These are phyloP conservation scores for Itoplectis maculator DNA, from an alignment of 2,888 invertebrate genomes.

Conservation along the genomic window DNA sequence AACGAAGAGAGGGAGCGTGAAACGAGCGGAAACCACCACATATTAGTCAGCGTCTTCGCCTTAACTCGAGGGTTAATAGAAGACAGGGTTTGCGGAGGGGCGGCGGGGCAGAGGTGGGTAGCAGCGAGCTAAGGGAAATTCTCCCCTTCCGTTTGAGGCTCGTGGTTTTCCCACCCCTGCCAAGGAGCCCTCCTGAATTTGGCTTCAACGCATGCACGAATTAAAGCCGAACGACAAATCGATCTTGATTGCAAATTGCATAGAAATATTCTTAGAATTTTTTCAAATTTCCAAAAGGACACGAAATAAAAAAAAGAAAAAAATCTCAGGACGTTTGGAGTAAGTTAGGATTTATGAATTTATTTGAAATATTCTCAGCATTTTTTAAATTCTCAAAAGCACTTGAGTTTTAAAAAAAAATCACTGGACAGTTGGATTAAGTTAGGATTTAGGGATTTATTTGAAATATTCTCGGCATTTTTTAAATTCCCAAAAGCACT, in stretches of 20 bases:
- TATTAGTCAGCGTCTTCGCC: conserved; percentile 84
- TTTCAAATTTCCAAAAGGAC: background rate
- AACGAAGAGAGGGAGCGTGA: conserved; percentile 80
- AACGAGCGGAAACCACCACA: conserved; percentile 83
- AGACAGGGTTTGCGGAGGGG: conserved; percentile 65
- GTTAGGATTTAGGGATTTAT: too few species aligned
- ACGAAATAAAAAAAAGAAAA: background rate
- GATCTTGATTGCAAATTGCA: conserved; percentile 12
- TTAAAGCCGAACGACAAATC: conserved; percentile 52
- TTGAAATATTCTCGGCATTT: background rate
- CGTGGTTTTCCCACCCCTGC: conserved; percentile 60
- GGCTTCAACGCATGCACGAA: conserved; percentile 31
- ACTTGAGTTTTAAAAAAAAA: background rate
- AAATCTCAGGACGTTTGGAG: background rate
- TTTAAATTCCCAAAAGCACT: background rate
- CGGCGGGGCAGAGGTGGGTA: background rate
- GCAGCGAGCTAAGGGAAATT: conserved; percentile 67
- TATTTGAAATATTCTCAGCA: background rate
- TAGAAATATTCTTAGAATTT: background rate
- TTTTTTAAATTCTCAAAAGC: background rate
- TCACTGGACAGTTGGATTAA: background rate
- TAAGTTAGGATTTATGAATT: too few species aligned
- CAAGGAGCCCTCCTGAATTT: conserved; percentile 38
- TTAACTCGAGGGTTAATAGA: conserved; percentile 76
- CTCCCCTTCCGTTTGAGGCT: conserved; percentile 54